Conservation (phyloP, 2,888 invertebrate species). For the Napeogenes inachia region DNA sequence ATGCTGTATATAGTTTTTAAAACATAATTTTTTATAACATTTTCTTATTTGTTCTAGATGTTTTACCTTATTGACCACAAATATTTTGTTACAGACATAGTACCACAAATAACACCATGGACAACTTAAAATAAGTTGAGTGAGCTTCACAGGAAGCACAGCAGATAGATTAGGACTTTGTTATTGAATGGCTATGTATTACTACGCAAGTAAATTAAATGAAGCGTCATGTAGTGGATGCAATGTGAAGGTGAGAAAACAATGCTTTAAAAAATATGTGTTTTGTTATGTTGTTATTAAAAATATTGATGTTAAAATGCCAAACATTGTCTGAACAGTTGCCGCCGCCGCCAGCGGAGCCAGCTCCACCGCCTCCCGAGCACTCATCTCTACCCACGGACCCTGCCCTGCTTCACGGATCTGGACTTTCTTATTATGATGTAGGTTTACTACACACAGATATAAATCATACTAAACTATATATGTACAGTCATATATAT, state of each 20-base stretch:
- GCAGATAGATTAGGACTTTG: conserved; percentile 37
- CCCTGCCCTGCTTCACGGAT: conserved; percentile 54
- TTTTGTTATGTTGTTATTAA: no score
- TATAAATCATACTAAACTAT: no score
- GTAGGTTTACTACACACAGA: conserved; percentile 43
- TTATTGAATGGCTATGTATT: conserved; percentile 82
- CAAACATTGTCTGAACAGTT: conserved; percentile 10
- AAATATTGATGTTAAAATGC: background rate
- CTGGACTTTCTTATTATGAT: conserved; percentile 68
- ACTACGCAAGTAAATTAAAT: conserved; percentile 82
- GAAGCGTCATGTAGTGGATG: conserved; percentile 80
- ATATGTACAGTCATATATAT: no score
- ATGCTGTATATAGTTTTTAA: no score
- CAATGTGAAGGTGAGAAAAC: conserved; percentile 50
- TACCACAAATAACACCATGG: conserved; percentile 15
- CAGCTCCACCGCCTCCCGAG: conserved; percentile 58
- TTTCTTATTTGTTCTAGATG: no score
- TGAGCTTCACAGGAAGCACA: conserved; percentile 20
- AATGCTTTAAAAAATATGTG: no score
- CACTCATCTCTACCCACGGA: conserved; percentile 51
- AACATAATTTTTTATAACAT: no score
- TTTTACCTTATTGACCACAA: background rate
- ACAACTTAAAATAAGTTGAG: conserved; percentile 21
- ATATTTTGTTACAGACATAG: background rate
- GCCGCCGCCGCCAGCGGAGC: conserved; percentile 57